Base-by-base conservation (phyloP, 2,888 invertebrate genomes). In the Pyrrhosoma nymphula region DNA sequence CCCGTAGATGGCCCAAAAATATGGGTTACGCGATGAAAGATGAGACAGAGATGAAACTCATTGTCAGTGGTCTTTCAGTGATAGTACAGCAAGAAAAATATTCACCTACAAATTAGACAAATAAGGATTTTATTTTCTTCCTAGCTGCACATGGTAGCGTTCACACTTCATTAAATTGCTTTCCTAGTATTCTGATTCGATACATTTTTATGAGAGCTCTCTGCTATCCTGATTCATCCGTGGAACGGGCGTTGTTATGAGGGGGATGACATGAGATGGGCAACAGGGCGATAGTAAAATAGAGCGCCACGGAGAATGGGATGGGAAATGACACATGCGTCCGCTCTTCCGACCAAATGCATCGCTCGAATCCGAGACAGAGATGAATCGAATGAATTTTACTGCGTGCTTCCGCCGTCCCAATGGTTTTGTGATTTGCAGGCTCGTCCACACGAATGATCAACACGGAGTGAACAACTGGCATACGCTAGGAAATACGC, bases 261-360 rank as follows among this genome's bases (percentile, higher is more conserved):
- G n/a, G 26, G 26, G 23, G 69, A 69, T 10, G 2, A 12, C 10
- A 20, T 2, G 69, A 26, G 69, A 69, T 26, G 69, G n/a, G 75
- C 30, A 82, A 35, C 75, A 16, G 3, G 14, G 35, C 30, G 75
- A 8, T 8, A 8, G 75, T 82, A 82, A 82, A 82, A 30, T 30
- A 82, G 30, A 82, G 75, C 75, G 30, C 35, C 20, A 2, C 30
- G 12, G 30, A 30, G n/a, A 82, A 82, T 82, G 75, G 35, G 14
- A 35, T 82, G 75, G 75, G 75, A 82, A 82, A 82, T 82, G 75
- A 82, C 75, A 82, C 75, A 30, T 82, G 30, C n/a, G 35, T n/a
- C 14, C 35, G 75, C 26, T 82, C 75, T 30, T 82, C 75, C 75
- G 75, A 30, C 26, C 30, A 26, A 14, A 35, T 82, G 30, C 16